Conservation (phyloP, 2,797 vertebrate genomes). For the Hydrophis major region DNA sequence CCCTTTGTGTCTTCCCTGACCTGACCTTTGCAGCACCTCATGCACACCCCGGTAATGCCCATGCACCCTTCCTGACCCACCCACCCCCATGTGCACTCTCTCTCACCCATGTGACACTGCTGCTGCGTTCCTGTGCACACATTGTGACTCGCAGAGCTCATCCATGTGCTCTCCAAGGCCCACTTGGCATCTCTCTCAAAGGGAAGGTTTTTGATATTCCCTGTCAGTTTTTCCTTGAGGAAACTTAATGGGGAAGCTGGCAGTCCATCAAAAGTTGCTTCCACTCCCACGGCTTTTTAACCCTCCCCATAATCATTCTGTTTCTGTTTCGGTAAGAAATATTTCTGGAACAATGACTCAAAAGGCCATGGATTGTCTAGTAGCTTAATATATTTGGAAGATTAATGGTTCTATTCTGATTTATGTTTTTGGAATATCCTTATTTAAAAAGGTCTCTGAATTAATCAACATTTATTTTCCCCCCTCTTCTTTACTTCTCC, state of each 20-base stretch:
- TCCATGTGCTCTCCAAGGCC: neutral
- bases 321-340: neutral
- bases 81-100: neutral
- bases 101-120: neutral
- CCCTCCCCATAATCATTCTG: neutral
- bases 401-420: neutral
- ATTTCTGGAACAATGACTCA: neutral
- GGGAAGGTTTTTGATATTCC: neutral
- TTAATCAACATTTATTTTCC: neutral
- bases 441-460: neutral
- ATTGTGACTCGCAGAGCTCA: neutral
- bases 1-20: neutral
- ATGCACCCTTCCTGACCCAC: neutral
- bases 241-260: neutral
- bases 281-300: neutral
- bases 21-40: neutral
- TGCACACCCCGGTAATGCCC: neutral
- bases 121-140: neutral
- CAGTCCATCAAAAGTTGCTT: neutral
- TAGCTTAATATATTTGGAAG: neutral
- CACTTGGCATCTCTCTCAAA: neutral
- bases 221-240: neutral
- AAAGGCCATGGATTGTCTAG: neutral
- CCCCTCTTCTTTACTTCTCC: neutral
- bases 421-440: neutral